These are phyloP conservation scores for Abrostola tripartita DNA, from an alignment of 2,888 invertebrate species.

Conservation along the genomic window DNA sequence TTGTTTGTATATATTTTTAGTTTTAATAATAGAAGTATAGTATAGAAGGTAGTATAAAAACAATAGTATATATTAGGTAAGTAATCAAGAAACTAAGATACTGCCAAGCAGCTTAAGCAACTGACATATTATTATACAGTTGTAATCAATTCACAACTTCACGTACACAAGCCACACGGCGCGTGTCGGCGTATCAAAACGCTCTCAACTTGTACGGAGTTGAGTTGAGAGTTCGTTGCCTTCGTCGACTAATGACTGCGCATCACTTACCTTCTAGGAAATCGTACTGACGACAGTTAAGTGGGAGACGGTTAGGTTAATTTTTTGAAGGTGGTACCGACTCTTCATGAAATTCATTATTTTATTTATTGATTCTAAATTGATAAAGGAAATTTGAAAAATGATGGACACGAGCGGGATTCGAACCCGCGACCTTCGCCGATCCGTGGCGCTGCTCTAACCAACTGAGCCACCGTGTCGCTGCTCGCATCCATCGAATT, in stretches of 20 bases:
- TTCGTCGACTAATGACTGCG: slow-evolving; percentile 47
- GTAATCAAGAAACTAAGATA: neutral
- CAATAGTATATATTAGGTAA: no score
- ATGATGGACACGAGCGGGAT: no score
- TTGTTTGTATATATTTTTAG: no score
- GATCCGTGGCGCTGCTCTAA: no score
- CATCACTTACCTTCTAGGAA: slow-evolving; percentile 29
- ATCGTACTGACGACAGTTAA: slow-evolving; percentile 15
- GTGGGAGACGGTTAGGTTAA: neutral
- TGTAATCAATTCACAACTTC: slow-evolving; percentile 25
- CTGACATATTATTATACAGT: neutral
- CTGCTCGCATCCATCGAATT: no score
- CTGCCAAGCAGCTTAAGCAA: slow-evolving; percentile 6
- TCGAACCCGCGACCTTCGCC: no score
- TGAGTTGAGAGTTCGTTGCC: slow-evolving; percentile 28
- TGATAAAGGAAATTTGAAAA: no score
- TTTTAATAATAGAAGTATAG: no score
- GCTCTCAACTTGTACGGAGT: slow-evolving; percentile 27
- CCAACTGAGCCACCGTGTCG: no score
- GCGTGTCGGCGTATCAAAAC: slow-evolving; percentile 40
- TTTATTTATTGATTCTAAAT: no score
- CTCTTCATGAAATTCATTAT: no score
- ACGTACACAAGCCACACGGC: slow-evolving; percentile 10
- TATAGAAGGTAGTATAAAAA: no score
- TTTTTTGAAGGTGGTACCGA: neutral